Percentiles rank a stretch among this genome's conserved stretches.
Evolutionary conservation across 2,888 invertebrate genomes (phyloP).

Genomic region (Hydropsyche betteni): DNA sequence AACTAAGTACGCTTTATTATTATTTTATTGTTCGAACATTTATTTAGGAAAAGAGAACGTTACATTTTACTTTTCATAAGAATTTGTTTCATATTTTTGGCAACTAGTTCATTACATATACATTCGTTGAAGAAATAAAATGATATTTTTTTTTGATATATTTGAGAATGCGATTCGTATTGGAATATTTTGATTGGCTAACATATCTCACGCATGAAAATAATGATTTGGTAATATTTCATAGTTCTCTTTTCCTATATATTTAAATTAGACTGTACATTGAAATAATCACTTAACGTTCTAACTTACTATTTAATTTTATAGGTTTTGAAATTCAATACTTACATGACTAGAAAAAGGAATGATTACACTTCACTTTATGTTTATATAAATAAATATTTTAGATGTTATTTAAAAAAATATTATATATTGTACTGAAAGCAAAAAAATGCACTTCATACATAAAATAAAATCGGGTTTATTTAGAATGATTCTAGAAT

Average conservation of each 20-base stretch:
- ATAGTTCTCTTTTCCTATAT: conserved; percentile 23
- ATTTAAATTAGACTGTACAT: conserved; percentile 30
- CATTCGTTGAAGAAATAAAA: conserved; percentile 14
- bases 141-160: background rate
- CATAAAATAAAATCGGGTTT: too few relatives aligned
- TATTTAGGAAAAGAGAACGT: conserved; percentile 18
- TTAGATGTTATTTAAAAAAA: too few relatives aligned
- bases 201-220: too few relatives aligned
- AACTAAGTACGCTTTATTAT: conserved; percentile 30
- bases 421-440: too few relatives aligned
- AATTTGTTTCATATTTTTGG: conserved; percentile 1
- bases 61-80: conserved; percentile 13
- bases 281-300: conserved; percentile 17
- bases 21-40: conserved; percentile 38
- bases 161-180: conserved; percentile 4
- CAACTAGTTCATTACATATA: conserved; percentile 14
- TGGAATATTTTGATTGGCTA: too few relatives aligned
- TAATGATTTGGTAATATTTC: background rate
- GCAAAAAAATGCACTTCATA: too few relatives aligned
- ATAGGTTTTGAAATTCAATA: conserved; percentile 22
- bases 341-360: conserved; percentile 34
- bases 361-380: conserved; percentile 23
- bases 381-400: too few relatives aligned
- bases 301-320: conserved; percentile 13
- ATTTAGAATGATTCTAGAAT: too few relatives aligned